Conservation (phyloP, 92 coral and sea anemone species). For the Anthopleura xanthogrammica region DNA sequence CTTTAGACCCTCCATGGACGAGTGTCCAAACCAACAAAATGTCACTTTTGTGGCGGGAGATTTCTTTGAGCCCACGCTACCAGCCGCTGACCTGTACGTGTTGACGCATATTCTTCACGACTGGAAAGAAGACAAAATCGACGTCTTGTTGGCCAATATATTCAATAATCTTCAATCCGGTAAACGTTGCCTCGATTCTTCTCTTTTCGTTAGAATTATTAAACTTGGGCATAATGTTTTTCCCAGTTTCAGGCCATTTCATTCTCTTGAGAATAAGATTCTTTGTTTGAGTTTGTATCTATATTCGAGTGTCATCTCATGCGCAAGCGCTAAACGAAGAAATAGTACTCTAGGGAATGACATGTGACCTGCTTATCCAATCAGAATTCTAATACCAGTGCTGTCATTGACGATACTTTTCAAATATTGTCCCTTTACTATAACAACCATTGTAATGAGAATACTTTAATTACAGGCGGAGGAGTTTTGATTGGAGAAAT, state of each 20-base stretch:
- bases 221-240: no score
- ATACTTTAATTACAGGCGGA: conserved; percentile 36
- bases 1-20: conserved; percentile 39
- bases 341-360: no score
- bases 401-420: no score
- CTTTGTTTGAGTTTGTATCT: no score
- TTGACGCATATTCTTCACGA: conserved; percentile 38
- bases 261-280: no score
- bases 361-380: no score
- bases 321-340: no score
- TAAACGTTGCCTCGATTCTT: not conserved
- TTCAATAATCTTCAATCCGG: conserved; percentile 48
- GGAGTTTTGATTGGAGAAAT: conserved; percentile 50
- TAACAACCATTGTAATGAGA: not conserved
- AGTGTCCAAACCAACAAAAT: conserved; percentile 57
- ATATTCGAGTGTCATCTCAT: no score
- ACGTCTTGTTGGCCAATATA: conserved; percentile 33
- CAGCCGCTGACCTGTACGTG: not conserved
- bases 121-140: conserved; percentile 44
- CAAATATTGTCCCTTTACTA: no score
- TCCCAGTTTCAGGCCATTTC: no score
- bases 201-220: not conserved
- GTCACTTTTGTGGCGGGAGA: conserved; percentile 50
- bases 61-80: conserved; percentile 52
- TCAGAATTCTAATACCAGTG: no score